phyloP scores from a whole-genome alignment of 2,797 vertebrate species.

The Esox lucius region DNA sequence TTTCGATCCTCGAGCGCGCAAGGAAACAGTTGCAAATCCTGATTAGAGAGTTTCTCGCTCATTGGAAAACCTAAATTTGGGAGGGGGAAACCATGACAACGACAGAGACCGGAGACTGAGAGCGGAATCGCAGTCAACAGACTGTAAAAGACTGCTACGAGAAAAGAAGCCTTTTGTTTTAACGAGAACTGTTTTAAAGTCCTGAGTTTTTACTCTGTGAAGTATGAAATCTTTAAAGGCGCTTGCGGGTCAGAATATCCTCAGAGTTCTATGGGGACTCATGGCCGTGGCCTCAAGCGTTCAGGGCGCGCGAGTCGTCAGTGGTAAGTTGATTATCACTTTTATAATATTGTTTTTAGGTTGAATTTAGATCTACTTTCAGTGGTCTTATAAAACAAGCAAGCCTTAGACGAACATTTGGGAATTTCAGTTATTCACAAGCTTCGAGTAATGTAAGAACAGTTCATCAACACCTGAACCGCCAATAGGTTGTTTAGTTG shows the following conservation, averaged over 20 bases:
- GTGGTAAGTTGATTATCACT: constrained; percentile 20
- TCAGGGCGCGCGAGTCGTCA: constrained; percentile 27
- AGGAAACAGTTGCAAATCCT: constrained; percentile 12
- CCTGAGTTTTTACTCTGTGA: not conserved
- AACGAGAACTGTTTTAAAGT: not conserved
- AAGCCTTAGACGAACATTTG: not conserved
- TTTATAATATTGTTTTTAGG: not conserved
- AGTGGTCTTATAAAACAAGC: not conserved
- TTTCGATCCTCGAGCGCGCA: constrained; percentile 9
- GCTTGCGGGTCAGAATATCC: constrained; percentile 7
- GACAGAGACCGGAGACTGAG: constrained; percentile 19
- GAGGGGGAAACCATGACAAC: constrained; percentile 28
- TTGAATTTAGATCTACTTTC: not conserved
- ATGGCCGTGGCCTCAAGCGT: constrained; percentile 8
- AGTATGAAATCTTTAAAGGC: constrained; percentile 5
- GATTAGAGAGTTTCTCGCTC: constrained; percentile 5
- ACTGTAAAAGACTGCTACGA: not conserved
- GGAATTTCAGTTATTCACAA: not conserved
- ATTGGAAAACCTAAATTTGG: constrained; percentile 4
- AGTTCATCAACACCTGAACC: not conserved
- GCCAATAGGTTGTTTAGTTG: too few relatives aligned
- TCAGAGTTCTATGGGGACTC: constrained; percentile 20
- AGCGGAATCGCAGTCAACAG: not conserved
- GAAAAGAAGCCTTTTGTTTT: not conserved
- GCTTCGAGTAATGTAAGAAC: not conserved